Conservation (phyloP, 2,113 vertebrate genomes). For the Gopherus flavomarginatus region DNA sequence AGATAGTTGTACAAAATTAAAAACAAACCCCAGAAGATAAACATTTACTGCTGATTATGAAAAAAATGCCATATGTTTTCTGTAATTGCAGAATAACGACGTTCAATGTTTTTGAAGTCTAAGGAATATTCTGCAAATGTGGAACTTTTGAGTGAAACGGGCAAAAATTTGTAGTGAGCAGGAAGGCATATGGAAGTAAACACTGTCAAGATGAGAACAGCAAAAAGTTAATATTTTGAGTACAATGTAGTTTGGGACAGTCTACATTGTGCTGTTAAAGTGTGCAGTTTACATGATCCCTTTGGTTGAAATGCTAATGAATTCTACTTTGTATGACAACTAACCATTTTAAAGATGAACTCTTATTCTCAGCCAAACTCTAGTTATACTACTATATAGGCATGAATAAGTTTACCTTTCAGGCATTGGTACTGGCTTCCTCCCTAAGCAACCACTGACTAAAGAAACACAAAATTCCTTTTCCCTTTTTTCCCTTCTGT, state of each 20-base stretch:
- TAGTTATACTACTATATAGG: constrained; percentile 64
- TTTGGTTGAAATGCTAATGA: constrained; percentile 92
- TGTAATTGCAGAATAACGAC: not conserved
- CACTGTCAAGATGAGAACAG: constrained; percentile 75
- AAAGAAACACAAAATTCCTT: constrained; percentile 55
- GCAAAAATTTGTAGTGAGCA: not conserved
- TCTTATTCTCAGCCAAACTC: constrained; percentile 87
- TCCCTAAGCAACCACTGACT: constrained; percentile 40
- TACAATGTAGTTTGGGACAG: constrained; percentile 83
- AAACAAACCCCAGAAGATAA: constrained; percentile 26
- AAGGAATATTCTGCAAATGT: constrained; percentile 42
- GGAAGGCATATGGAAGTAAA: constrained; percentile 38
- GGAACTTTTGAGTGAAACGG: not conserved
- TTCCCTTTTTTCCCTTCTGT: constrained; percentile 80
- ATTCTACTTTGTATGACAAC: constrained; percentile 83
- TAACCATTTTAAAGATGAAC: constrained; percentile 87
- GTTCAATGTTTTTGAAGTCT: constrained; percentile 10
- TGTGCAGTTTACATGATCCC: constrained; percentile 85
- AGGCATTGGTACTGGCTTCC: constrained; percentile 73
- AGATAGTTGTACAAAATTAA: not conserved
- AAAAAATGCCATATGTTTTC: constrained; percentile 3
- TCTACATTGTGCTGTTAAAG: constrained; percentile 76
- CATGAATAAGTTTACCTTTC: constrained; percentile 81
- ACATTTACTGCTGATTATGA: constrained; percentile 53
- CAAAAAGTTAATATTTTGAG: constrained; percentile 64